Evolutionary conservation across 2,113 vertebrate genomes (phyloP).

Genomic region (Xerus inauris): DNA sequence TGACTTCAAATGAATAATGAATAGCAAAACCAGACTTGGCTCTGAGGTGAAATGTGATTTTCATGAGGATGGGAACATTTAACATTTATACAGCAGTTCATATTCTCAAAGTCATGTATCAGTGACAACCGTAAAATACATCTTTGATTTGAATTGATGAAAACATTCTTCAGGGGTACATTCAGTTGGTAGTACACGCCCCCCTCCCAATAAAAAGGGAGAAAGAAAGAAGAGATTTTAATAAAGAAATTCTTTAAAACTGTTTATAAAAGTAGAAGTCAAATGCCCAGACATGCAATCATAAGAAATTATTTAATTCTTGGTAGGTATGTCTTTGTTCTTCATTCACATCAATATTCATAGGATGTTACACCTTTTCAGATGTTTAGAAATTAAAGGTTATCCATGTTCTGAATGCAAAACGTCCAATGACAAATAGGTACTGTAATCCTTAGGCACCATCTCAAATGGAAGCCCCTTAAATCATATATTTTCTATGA

Average conservation of each 20-base stretch:
- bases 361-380: background rate
- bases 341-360: constrained; percentile 52
- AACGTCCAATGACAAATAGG: constrained; percentile 32
- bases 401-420: constrained; percentile 26
- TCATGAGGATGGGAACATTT: constrained; percentile 73
- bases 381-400: constrained; percentile 29
- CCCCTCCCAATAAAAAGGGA: background rate
- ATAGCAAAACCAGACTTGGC: constrained; percentile 59
- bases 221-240: background rate
- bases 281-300: background rate
- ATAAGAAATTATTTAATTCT: constrained; percentile 47
- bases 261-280: constrained; percentile 15
- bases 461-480: constrained; percentile 41
- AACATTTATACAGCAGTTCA: constrained; percentile 67
- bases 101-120: constrained; percentile 69
- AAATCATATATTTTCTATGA: background rate
- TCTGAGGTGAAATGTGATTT: constrained; percentile 74
- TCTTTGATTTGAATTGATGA: constrained; percentile 71
- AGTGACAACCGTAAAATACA: constrained; percentile 65
- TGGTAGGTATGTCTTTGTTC: constrained; percentile 42
- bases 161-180: background rate
- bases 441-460: background rate
- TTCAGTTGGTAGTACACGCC: background rate
- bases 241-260: constrained; percentile 9
- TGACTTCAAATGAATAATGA: constrained; percentile 74